phyloP scores from a whole-genome alignment of 2,888 invertebrate genomes.

The Strigamia crassipes region DNA sequence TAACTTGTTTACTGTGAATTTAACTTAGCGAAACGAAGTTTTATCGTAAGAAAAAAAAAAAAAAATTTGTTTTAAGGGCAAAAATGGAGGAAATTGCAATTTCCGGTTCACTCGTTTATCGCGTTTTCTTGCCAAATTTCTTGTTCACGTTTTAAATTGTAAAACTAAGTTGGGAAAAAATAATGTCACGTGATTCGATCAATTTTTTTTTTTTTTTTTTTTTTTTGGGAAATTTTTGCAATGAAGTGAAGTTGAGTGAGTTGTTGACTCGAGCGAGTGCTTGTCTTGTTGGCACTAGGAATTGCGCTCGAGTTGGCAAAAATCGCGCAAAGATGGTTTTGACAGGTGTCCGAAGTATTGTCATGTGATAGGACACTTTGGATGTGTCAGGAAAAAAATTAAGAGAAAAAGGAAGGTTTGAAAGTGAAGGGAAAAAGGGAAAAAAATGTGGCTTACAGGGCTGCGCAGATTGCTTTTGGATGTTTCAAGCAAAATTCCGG shows the following conservation, averaged over 20 bases:
- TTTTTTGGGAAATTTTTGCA: neutral
- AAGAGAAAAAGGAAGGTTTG: neutral
- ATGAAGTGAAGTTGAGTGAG: conserved; percentile 11
- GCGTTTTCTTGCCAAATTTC: neutral
- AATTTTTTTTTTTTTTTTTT: neutral
- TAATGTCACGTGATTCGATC: neutral
- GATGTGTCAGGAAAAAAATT: too few species aligned
- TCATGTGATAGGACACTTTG: neutral
- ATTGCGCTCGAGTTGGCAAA: neutral
- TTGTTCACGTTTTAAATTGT: neutral
- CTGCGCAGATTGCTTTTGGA: conserved; percentile 57
- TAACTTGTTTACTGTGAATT: neutral
- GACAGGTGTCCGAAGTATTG: conserved; percentile 22
- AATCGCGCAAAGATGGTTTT: conserved; percentile 12
- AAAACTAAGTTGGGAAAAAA: too few species aligned
- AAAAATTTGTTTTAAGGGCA: neutral
- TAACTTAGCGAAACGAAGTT: neutral
- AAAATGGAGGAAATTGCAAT: neutral
- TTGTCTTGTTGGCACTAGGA: neutral
- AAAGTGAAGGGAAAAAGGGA: too few species aligned
- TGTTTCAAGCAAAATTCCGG: conserved; percentile 55
- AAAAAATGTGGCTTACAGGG: conserved; percentile 54
- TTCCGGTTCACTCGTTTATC: neutral
- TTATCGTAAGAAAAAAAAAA: neutral
- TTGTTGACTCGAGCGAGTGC: conserved; percentile 11